Evolutionary conservation across 1,140 invertebrate species (phyloP).

Genomic region (Cheumatopsyche charites): DNA sequence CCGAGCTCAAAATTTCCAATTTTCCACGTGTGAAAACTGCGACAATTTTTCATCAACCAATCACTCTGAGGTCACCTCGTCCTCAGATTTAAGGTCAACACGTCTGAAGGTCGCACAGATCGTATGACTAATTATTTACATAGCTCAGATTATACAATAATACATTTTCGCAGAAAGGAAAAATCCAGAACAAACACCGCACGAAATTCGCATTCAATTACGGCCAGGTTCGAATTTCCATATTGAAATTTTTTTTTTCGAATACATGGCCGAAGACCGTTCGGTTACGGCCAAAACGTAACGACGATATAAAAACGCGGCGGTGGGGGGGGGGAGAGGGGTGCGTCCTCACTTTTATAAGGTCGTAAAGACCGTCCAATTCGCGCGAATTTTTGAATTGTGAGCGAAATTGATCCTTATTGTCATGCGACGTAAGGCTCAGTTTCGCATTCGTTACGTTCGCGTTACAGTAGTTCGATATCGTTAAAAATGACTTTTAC

Average conservation of each 20-base stretch:
- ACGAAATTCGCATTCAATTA: too few species aligned
- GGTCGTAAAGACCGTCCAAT: conserved; percentile 11
- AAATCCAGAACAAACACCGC: too few species aligned
- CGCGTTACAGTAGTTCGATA: conserved; percentile 13
- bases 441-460: background rate
- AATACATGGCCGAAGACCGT: background rate
- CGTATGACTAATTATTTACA: too few species aligned
- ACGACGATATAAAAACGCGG: conserved; percentile 1
- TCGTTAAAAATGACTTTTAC: conserved; percentile 15
- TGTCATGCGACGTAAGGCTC: background rate
- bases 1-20: too few species aligned
- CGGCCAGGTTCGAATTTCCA: too few species aligned
- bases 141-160: too few species aligned
- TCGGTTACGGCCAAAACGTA: conserved; percentile 14
- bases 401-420: background rate
- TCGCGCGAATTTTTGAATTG: background rate
- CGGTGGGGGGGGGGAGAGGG: background rate
- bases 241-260: too few species aligned
- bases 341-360: conserved; percentile 11
- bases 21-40: too few species aligned
- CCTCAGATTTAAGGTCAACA: background rate
- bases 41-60: background rate
- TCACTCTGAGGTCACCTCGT: background rate
- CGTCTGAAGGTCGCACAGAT: conserved; percentile 5
- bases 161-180: too few species aligned